Base-by-base conservation (phyloP, 2,888 invertebrate genomes). In the Allygus modestus region DNA sequence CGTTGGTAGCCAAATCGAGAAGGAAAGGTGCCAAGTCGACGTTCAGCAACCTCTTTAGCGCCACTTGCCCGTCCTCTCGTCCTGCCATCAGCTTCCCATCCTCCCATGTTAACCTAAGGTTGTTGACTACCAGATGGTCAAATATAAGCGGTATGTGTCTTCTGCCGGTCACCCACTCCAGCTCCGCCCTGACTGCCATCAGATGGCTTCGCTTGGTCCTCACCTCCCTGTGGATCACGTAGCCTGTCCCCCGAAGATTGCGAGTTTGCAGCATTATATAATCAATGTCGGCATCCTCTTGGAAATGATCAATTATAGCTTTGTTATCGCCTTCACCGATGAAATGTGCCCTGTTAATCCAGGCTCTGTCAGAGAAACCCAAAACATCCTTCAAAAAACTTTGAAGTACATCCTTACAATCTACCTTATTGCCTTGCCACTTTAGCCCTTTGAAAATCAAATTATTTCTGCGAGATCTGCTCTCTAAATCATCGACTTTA, bases 101-200 rank as follows among this genome's bases (percentile, higher is more conserved):
- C n/a, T 69, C 69, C 69, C 69, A 69, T 5, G 69, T 69, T 5
- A 69, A 69, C 17, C 69, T 2, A 4, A 23, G 23, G 1, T 17
- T 17, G 4, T 33, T n/a, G n/a, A 69, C 17, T 1, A 37, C 20
- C 7, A 69, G n/a, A 17, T 69, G 69, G 9, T 69, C 69, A 69
- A 69, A 69, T 31, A 28, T 37, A 7, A 69, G 69, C 31, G 28
- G 28, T 0, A 33, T 31, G 17, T n/a, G 28, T 31, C 17, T 11
- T 33, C 33, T 17, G 11, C 33, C 33, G 20, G 69, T 37, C 4
- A 69, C 69, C 26, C 69, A 11, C 9, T 69, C 69, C 37, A 69
- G n/a, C 20, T 69, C 33, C n/a, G 69, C 17, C 69, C 69, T 69
- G 1, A 69, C 69, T 33, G 69, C 69, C 69, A 69, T 69, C 11